Percentiles rank a stretch among this genome's conserved stretches.
Conservation (phyloP, 2,888 invertebrate species). For the Athrips mouffetella region DNA sequence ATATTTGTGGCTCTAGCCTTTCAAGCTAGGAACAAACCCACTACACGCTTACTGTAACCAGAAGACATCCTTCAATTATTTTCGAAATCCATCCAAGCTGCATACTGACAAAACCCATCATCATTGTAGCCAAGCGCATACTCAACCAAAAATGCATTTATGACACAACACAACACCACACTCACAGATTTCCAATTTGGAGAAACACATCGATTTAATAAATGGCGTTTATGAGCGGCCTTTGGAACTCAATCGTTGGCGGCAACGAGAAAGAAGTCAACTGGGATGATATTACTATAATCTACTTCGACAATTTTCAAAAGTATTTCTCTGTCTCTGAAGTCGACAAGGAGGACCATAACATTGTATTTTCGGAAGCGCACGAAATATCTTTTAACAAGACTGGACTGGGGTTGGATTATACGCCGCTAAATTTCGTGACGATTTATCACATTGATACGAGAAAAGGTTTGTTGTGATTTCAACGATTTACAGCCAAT, state of each 20-base stretch:
- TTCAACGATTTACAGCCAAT: conserved; percentile 23
- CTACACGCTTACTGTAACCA: too few relatives aligned
- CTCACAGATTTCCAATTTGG: conserved; percentile 13
- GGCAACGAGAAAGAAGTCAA: conserved; percentile 56
- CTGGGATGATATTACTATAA: conserved; percentile 66
- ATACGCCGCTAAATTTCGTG: conserved; percentile 79
- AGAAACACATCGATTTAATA: conserved; percentile 35
- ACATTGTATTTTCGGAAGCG: conserved; percentile 79
- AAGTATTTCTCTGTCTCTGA: conserved; percentile 84
- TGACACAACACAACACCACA: conserved; percentile 13
- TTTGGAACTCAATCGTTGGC: conserved; percentile 72
- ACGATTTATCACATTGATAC: conserved; percentile 81
- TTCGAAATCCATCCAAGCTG: too few relatives aligned
- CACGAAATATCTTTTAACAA: conserved; percentile 69
- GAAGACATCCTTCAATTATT: too few relatives aligned
- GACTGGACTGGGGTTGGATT: conserved; percentile 73
- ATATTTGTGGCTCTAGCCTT: too few relatives aligned
- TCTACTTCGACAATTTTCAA: conserved; percentile 76
- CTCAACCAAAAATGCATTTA: not conserved
- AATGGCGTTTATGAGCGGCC: conserved; percentile 73
- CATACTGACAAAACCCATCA: conserved; percentile 4
- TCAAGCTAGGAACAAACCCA: too few relatives aligned
- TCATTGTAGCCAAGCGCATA: not conserved
- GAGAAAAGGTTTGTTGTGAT: conserved; percentile 79
- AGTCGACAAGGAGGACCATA: conserved; percentile 78